These are phyloP conservation scores for Todus mexicanus DNA, from an alignment of 2,797 vertebrate genomes.

Conservation along the genomic window DNA sequence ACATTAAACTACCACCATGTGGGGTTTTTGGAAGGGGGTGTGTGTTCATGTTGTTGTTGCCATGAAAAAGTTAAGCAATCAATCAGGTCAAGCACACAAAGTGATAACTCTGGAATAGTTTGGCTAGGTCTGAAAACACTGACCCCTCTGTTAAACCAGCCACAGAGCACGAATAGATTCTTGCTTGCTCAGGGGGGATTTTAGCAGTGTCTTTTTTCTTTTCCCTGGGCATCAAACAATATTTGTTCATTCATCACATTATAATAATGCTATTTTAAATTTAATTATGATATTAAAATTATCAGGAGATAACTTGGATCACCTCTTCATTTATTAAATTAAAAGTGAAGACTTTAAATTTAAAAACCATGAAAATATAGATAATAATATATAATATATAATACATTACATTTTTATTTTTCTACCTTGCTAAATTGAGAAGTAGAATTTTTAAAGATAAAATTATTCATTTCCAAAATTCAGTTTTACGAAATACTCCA, in stretches of 20 bases:
- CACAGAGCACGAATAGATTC: not conserved
- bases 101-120: not conserved
- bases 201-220: not conserved
- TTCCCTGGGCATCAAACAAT: not conserved
- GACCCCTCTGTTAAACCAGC: not conserved
- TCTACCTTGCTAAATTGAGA: not conserved
- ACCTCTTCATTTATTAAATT: not conserved
- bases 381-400: not conserved
- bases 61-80: not conserved
- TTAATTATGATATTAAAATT: not conserved
- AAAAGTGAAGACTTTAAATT: not conserved
- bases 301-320: not conserved
- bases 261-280: not conserved
- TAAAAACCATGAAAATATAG: not conserved
- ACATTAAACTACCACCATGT: rapidly evolving
- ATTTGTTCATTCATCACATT: not conserved
- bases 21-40: not conserved
- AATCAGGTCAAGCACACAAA: not conserved
- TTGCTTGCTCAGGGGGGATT: not conserved
- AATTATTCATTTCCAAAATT: not conserved
- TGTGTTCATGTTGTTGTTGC: not conserved
- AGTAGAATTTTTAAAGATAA: not conserved
- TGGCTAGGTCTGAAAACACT: not conserved
- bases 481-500: not conserved
- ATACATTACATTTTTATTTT: not conserved